Evolutionary conservation across 2,797 vertebrate genomes (phyloP).

Genomic region (Crypturellus tataupa): DNA sequence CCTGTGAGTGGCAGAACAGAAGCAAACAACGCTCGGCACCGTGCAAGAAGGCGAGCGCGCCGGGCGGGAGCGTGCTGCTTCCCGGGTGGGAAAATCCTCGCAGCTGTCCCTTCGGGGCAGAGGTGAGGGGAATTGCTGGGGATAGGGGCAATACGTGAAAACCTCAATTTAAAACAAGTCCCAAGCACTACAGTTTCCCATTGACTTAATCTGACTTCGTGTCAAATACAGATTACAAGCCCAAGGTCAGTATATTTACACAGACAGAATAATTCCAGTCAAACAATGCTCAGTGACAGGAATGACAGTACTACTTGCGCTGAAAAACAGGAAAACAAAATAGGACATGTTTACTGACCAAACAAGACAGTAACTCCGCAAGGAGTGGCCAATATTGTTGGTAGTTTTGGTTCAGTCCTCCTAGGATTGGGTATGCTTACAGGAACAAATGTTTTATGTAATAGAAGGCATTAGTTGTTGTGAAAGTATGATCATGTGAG

Average conservation of each 20-base stretch:
- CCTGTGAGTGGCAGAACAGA: background rate
- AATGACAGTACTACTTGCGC: background rate
- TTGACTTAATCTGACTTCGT: background rate
- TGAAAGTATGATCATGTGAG: rapidly evolving
- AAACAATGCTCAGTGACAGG: background rate
- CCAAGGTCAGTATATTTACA: constrained; percentile 24
- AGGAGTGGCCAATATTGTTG: background rate
- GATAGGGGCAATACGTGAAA: background rate
- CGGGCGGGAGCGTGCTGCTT: background rate
- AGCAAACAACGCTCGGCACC: background rate
- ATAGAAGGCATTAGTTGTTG: background rate
- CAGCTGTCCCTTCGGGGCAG: background rate
- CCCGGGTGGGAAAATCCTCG: background rate
- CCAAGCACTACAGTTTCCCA: background rate
- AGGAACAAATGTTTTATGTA: background rate
- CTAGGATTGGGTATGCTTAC: background rate
- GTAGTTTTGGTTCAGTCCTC: background rate
- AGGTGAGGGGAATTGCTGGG: background rate
- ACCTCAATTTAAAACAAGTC: background rate
- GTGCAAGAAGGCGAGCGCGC: background rate
- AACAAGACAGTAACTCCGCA: background rate
- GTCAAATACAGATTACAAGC: constrained; percentile 14
- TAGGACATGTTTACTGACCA: background rate
- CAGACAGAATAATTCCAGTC: constrained; percentile 32
- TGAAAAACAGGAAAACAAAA: background rate